A percentile compares a stretch with the other conserved stretches of the same genome.
Evolutionary conservation across 2,797 vertebrate genomes (phyloP).

Genomic region (Cryptoblepharus egeriae): DNA sequence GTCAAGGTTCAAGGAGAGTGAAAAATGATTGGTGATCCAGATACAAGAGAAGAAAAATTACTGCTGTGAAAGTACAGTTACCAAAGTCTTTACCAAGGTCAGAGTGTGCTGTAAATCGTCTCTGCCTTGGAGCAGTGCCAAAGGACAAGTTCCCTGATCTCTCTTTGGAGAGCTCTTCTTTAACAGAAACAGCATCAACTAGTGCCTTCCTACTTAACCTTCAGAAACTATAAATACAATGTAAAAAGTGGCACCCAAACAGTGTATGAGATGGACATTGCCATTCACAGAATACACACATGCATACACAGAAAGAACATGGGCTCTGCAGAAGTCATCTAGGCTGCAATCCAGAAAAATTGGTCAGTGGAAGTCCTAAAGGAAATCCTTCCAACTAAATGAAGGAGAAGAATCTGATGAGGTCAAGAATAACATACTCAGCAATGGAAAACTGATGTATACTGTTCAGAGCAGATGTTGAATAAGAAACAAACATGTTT

Average conservation of each 20-base stretch:
- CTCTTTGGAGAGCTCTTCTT: slow-evolving; percentile 28
- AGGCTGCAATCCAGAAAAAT: neutral
- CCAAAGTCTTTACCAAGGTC: slow-evolving; percentile 41
- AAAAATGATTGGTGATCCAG: slow-evolving; percentile 53
- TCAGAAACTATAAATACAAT: neutral
- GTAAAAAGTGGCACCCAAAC: neutral
- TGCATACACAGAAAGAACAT: neutral
- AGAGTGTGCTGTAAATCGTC: slow-evolving; percentile 41
- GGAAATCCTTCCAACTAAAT: too few relatives aligned
- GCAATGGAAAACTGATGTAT: neutral
- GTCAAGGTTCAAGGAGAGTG: slow-evolving; percentile 40
- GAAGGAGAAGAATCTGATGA: neutral
- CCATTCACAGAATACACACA: slow-evolving; percentile 15
- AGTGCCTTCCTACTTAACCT: slow-evolving; percentile 28
- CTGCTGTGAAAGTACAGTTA: slow-evolving; percentile 47
- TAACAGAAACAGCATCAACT: slow-evolving; percentile 16
- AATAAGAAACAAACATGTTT: neutral
- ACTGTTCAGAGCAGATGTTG: neutral
- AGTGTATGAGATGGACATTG: neutral
- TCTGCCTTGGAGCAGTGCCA: slow-evolving; percentile 16
- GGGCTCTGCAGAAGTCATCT: slow-evolving; percentile 11
- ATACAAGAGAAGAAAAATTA: slow-evolving; percentile 55
- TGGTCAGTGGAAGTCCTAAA: neutral
- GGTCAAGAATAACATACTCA: neutral
- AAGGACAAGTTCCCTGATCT: slow-evolving; percentile 23